Evolutionary conservation across 2,113 vertebrate genomes (phyloP).

Genomic region (Fulmarus glacialis): DNA sequence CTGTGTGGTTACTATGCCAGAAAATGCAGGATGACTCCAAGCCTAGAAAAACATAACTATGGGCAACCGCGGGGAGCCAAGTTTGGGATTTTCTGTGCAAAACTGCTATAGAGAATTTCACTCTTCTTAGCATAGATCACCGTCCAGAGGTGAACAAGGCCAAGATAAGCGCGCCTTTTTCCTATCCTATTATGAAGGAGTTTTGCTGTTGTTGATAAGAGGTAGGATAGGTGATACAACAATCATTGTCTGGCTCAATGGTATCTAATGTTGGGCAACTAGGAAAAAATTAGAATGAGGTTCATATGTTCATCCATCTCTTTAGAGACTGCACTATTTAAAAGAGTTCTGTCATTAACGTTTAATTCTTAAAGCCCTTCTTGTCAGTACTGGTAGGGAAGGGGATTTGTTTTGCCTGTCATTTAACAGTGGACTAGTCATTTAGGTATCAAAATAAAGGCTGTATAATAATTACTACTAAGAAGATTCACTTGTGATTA

Average conservation of each 20-base stretch:
- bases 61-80: rapidly evolving
- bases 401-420: not conserved
- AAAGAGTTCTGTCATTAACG: not conserved
- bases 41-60: not conserved
- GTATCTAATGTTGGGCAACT: not conserved
- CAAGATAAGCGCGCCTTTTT: not conserved
- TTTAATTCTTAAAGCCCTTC: not conserved
- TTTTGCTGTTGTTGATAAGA: not conserved
- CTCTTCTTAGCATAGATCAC: not conserved
- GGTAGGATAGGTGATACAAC: not conserved
- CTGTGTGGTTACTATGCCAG: not conserved
- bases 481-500: not conserved
- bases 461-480: not conserved
- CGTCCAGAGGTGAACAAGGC: not conserved
- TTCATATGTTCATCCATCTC: not conserved
- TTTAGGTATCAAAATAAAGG: not conserved
- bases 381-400: not conserved
- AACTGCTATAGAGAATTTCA: not conserved
- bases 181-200: not conserved
- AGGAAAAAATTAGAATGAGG: not conserved
- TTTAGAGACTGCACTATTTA: not conserved
- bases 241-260: not conserved
- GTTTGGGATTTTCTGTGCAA: not conserved
- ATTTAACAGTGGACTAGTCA: not conserved
- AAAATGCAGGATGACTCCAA: not conserved